These are phyloP conservation scores for Nesometra sesokonis DNA, from an alignment of 35 echinoderm and acorn worm species.

Conservation along the genomic window DNA sequence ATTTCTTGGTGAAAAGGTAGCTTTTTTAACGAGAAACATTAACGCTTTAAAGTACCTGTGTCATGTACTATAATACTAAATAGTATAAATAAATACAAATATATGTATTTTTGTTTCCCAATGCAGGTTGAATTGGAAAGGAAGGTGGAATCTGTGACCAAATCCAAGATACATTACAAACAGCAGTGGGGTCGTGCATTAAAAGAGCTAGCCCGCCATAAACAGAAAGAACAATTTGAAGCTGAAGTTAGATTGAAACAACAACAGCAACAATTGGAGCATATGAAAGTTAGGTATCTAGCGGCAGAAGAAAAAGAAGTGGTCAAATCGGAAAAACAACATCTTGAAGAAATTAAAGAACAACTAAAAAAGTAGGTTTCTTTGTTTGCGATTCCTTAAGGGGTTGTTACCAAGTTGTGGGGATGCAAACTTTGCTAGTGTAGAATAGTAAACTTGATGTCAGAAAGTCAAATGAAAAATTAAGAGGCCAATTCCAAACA, in stretches of 20 bases:
- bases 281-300: constrained; percentile 91
- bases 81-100: no score
- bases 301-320: constrained; percentile 95
- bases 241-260: constrained; percentile 58
- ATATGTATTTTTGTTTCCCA: background rate
- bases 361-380: constrained; percentile 58
- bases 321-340: constrained; percentile 54
- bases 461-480: no score
- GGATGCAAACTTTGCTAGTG: no score
- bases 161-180: constrained; percentile 95
- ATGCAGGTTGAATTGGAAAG: constrained; percentile 81
- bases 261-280: constrained; percentile 94
- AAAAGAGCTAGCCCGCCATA: constrained; percentile 78
- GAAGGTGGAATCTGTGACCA: constrained; percentile 77
- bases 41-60: no score
- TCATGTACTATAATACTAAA: no score
- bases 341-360: constrained; percentile 88
- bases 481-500: no score
- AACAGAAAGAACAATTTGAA: constrained; percentile 69
- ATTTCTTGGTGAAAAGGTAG: no score
- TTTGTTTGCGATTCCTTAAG: background rate
- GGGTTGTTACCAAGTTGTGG: background rate
- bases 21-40: no score
- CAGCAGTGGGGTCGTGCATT: constrained; percentile 96
- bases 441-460: no score